Evolutionary conservation across 1,140 invertebrate genomes (phyloP).

Genomic region (Aphaenogaster ashmeadi): DNA sequence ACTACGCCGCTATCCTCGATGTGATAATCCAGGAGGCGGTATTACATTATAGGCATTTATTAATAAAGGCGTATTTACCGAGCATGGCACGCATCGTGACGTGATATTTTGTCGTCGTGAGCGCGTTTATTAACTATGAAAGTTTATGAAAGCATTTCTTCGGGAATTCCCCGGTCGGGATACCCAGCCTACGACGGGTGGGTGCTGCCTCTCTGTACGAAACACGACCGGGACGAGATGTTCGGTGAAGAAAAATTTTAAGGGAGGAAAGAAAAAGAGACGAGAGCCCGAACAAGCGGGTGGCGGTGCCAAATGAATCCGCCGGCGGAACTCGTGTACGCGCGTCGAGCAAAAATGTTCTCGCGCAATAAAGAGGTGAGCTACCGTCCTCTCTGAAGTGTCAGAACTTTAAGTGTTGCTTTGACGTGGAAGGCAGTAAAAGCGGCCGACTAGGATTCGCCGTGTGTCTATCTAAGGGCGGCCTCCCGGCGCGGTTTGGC

Average conservation of each 20-base stretch:
- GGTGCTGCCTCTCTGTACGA: background rate
- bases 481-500: constrained; percentile 18
- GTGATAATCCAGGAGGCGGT: constrained; percentile 9
- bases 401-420: constrained; percentile 74
- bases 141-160: constrained; percentile 41
- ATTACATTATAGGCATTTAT: constrained; percentile 38
- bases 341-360: constrained; percentile 47
- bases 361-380: constrained; percentile 71
- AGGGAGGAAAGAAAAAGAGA: constrained; percentile 11
- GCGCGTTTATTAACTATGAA: constrained; percentile 49
- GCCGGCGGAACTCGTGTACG: constrained; percentile 16
- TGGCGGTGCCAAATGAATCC: constrained; percentile 57
- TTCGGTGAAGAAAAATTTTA: constrained; percentile 40
- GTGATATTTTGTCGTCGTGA: constrained; percentile 10
- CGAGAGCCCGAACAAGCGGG: background rate
- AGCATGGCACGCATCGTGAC: background rate
- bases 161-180: constrained; percentile 9
- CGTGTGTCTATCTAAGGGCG: constrained; percentile 14
- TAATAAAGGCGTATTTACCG: constrained; percentile 27
- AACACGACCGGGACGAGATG: constrained; percentile 28
- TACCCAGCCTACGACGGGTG: background rate
- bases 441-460: constrained; percentile 43
- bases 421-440: constrained; percentile 69
- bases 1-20: background rate
- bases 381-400: constrained; percentile 51